phyloP scores from a whole-genome alignment of 2,113 vertebrate genomes.

The Aptenodytes forsteri region DNA sequence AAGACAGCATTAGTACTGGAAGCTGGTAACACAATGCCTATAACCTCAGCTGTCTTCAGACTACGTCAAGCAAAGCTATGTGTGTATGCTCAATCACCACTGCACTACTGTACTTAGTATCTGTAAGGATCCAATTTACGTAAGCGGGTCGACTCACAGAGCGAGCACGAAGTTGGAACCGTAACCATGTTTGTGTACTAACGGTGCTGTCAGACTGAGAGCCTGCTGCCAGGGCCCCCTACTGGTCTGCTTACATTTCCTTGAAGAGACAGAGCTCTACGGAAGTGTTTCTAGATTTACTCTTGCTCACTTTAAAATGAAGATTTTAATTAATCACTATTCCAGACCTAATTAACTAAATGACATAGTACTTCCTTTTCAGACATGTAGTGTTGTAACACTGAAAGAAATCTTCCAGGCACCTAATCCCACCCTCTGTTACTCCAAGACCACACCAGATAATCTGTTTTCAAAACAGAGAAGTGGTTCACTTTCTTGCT shows the following conservation, averaged over 20 bases:
- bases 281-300: neutral
- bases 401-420: neutral
- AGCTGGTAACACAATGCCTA: neutral
- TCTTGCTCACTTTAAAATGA: neutral
- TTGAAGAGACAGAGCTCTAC: neutral
- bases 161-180: neutral
- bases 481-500: neutral
- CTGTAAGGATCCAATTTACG: neutral
- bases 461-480: neutral
- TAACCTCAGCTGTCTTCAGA: neutral
- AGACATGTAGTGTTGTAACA: neutral
- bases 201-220: neutral
- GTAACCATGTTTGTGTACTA: fast-evolving
- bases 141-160: neutral
- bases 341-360: neutral
- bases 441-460: neutral
- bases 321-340: neutral
- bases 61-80: neutral
- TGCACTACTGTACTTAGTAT: neutral
- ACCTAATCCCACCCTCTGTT: neutral
- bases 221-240: neutral
- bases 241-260: neutral
- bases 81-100: neutral
- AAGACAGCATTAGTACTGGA: neutral
- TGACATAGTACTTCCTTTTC: neutral